Base-by-base conservation (phyloP, 2,888 invertebrate genomes). In the Phalera bucephala region DNA sequence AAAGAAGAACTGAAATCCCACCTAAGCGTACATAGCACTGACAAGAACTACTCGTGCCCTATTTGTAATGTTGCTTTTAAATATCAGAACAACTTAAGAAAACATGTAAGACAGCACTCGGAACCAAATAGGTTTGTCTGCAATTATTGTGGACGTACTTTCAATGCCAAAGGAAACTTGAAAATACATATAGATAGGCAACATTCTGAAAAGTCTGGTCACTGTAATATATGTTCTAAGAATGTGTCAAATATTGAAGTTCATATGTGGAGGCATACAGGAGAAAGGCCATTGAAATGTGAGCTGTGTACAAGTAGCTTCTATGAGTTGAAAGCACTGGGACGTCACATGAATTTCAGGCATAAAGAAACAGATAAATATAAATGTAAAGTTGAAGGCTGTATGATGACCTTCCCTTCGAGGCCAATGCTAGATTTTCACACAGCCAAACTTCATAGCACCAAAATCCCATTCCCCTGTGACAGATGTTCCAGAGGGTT, bases 221-320 rank as follows among this genome's bases (percentile, higher is more conserved):
- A 79, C 25, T 92, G 92, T 53, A 71, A 61, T 1, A 51, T 84
- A 15, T 92, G 92, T 49, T 68, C 71, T 7, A 91, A 91, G 55
- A 76, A 84, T 38, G 89, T 91, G 9, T 78, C 91, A 0, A 89
- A 92, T 51, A 67, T 91, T 17, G 90, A 91, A 52, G 80, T 80
- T 0, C 92, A 92, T 46, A 91, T 85, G 82, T 84, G 89, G 64
- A 83, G 81, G 28, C 92, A 92, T 43, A 91, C 90, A 0, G 91
- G 91, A 0, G 83, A 91, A 31, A 75, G 79, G 3, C 82, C 84
- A 0, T 49, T 82, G 7, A 81, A 84, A 42, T 89, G 89, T 60
- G 72, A 84, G 12, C 58, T 75, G 4, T 89, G 89, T 42, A 52
- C 74, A 0, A 80, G 80, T 36, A 77, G 74, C 38, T 86, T 83